phyloP scores from a whole-genome alignment of 2,888 invertebrate species.

The Odontocerum albicorne region DNA sequence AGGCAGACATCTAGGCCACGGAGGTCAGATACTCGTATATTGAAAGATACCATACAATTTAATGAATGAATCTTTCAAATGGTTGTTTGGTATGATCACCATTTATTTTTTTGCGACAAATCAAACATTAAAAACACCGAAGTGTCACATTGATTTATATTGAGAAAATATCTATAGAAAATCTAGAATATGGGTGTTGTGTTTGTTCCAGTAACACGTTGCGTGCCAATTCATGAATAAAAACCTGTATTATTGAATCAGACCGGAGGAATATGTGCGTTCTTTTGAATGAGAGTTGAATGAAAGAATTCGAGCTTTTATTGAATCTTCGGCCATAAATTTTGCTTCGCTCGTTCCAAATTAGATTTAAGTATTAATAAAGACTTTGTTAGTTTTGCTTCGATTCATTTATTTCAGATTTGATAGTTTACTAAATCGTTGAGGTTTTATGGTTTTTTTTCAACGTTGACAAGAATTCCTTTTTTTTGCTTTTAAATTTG shows the following conservation, averaged over 20 bases:
- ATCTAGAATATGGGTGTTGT: conserved; percentile 18
- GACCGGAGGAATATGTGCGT: conserved; percentile 8
- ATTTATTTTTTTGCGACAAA: no score
- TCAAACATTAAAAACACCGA: not conserved
- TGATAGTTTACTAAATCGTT: no score
- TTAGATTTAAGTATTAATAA: conserved; percentile 17
- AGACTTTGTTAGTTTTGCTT: no score
- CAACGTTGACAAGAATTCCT: no score
- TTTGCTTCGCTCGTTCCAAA: conserved; percentile 28
- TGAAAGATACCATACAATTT: no score
- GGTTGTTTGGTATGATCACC: no score
- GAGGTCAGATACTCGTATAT: no score
- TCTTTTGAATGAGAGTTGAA: conserved; percentile 8
- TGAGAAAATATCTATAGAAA: conserved; percentile 24
- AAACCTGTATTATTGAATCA: conserved; percentile 33
- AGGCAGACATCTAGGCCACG: no score
- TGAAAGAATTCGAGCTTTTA: conserved; percentile 15
- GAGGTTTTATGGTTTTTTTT: no score
- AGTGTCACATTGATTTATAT: conserved; percentile 29
- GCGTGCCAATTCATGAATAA: conserved; percentile 12
- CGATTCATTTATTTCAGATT: no score
- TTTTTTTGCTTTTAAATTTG: no score
- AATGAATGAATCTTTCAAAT: no score
- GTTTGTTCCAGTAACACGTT: conserved; percentile 27
- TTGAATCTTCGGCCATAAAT: conserved; percentile 29